Evolutionary conservation across 2,888 invertebrate species (phyloP).

Genomic region (Teleiodes luculella): DNA sequence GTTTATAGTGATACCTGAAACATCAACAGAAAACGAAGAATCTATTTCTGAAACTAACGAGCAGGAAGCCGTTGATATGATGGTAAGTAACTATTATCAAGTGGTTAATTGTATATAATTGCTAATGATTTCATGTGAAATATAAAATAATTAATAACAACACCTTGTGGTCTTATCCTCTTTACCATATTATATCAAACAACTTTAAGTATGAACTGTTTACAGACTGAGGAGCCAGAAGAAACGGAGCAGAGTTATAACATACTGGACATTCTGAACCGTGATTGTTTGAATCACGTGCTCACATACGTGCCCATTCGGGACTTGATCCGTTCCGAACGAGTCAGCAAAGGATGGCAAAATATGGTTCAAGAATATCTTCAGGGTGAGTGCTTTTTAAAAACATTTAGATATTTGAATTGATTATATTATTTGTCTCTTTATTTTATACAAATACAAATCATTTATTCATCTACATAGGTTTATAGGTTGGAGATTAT

Average conservation of each 20-base stretch:
- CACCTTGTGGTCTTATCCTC: no score
- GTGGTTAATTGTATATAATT: no score
- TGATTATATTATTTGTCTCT: neutral
- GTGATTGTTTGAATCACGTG: conserved; percentile 76
- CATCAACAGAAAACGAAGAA: conserved; percentile 31
- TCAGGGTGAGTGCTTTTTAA: conserved; percentile 41
- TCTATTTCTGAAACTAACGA: conserved; percentile 23
- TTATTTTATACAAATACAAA: neutral
- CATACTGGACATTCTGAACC: conserved; percentile 73
- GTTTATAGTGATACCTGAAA: conserved; percentile 17
- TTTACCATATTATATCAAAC: no score
- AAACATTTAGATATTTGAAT: neutral
- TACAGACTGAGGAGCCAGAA: conserved; percentile 29
- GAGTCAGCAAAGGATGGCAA: conserved; percentile 79
- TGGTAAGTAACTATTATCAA: conserved; percentile 31
- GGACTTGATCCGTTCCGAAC: conserved; percentile 76
- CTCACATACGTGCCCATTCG: conserved; percentile 70
- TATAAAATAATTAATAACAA: no score
- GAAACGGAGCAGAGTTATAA: conserved; percentile 35
- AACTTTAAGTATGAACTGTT: conserved; percentile 1
- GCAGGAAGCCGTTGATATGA: conserved; percentile 3
- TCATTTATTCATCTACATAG: no score
- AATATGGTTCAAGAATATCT: conserved; percentile 71
- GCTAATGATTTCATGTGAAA: no score
- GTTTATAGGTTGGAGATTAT: no score